Base-by-base conservation (phyloP, 1,140 invertebrate species). In the Pseudomyrmex pallidus region DNA sequence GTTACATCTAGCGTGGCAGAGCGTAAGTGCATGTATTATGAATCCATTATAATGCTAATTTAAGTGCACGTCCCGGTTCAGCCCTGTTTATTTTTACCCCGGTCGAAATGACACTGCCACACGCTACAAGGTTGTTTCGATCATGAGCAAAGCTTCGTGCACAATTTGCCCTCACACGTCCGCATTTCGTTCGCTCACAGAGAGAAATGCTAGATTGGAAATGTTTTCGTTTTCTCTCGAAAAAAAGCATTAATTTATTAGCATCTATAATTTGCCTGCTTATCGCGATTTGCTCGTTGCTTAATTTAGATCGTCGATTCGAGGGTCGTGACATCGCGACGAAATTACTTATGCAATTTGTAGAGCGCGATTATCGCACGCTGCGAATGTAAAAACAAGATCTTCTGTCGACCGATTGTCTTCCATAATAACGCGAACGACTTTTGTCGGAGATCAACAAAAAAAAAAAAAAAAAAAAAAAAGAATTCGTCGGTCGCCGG, bases 41-140 rank as follows among this genome's bases (percentile, higher is more conserved):
- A 80, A 44, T 80, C 76, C 76, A 80, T 80, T 80, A 80, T 80
- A 80, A 80, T 80, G 76, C 66, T 80, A 80, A 80, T 80, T 72
- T 80, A 57, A 80, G 67, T 62, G 76, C 66, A 80, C 54, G 64
- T 78, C 63, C 76, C 17, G 66, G 66, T 70, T 54, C 66, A 59
- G 46, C 66, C 66, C 66, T 80, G 76, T 70, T 80, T 80, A 80
- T 80, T 80, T 80, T 80, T 72, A 80, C 46, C 50, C 10, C 20
- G 66, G 50, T 54, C 54, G 22, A 70, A 80, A 80, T 70, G 54
- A 15, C 25, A 20, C 44, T 67, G 46, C 12, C 12, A 68, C 52
- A 20, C 20, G 35, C 54, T 59, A 25, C 35, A 8, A 59, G 8
- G 57, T 4, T 9, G 57, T 73, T 56, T 52, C n/a, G 15, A 52